Evolutionary conservation across 2,113 vertebrate genomes (phyloP), one percentile per base, ranked within the genome.

Genomic region (Sterna hirundo): DNA sequence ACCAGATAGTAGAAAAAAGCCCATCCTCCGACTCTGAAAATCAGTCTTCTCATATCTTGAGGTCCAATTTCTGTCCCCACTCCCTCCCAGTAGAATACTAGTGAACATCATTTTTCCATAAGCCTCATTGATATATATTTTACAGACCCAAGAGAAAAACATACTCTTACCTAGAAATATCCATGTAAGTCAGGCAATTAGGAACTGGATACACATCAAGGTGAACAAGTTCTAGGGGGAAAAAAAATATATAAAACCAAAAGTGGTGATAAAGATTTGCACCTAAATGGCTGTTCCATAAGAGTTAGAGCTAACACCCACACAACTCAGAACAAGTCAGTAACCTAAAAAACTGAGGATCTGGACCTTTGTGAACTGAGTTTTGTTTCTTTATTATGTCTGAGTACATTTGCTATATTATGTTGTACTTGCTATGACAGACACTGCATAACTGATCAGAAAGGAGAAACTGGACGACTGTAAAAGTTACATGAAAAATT

Each of bases 191-290:
- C 27, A 99, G 98, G 96, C 98, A 98, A 96, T 98, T 98, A 60
- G 99, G 99, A 96, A 99, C 98, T 38, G 99, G 99, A 96, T 98
- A 99, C 94, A 99, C 98, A 94, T 99, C 99, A 82, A 99, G 98
- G 75, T 98, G 98, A 88, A 96, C 97, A 79, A 99, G 98, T 98
- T 99, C 99, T 99, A 98, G 69, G 81, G 81, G 94, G 47, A 70
- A 66, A 84, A 83, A 84, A 83, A 90, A 86, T 1, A 96, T 71
- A 13, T 29, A 72, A 38, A 47, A 77, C 32, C 17, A 49, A 55
- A 69, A 58, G 60, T 11, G 10, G 44, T 27, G 27, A 86, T 80
- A 65, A 74, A 90, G 34, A 88, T 36, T 74, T 74, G 36, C 68
- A 86, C 21, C 13, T 61, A 60, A 92, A 90, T 58, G 36, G 54